Conservation (phyloP, 2,797 vertebrate species). For the Adrianichthys oophorus region DNA sequence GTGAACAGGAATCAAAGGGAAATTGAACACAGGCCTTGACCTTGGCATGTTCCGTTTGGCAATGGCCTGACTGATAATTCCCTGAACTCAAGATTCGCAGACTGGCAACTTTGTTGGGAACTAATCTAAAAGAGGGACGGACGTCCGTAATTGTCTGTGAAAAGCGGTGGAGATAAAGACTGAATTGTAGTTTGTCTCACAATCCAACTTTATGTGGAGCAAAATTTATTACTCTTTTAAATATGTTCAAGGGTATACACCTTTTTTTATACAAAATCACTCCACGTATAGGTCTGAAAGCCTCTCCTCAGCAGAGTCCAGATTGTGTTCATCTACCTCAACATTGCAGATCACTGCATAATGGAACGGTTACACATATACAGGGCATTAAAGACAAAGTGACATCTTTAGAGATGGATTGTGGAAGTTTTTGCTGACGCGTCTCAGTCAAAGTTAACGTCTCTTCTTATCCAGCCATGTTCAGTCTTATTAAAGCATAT, state of each 20-base stretch:
- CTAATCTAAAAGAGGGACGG: conserved; percentile 32
- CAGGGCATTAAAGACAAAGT: conserved; percentile 65
- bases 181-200: conserved; percentile 43
- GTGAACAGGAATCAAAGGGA: conserved; percentile 70
- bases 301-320: conserved; percentile 34
- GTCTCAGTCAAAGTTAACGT: conserved; percentile 34
- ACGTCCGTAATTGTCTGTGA: conserved; percentile 75
- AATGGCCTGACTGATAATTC: conserved; percentile 72
- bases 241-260: background rate
- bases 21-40: conserved; percentile 76
- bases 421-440: conserved; percentile 58
- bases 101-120: conserved; percentile 56
- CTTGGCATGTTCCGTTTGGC: conserved; percentile 58
- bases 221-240: conserved; percentile 4
- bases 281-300: conserved; percentile 5
- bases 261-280: conserved; percentile 10
- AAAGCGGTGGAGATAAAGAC: conserved; percentile 71
- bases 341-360: conserved; percentile 34
- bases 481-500: conserved; percentile 63
- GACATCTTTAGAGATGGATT: conserved; percentile 54
- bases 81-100: conserved; percentile 38
- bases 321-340: conserved; percentile 52
- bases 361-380: conserved; percentile 62
- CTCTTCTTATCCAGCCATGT: conserved; percentile 65
- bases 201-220: conserved; percentile 54